Evolutionary conservation across 2,113 vertebrate genomes (phyloP).

Genomic region (Struthidea cinerea): DNA sequence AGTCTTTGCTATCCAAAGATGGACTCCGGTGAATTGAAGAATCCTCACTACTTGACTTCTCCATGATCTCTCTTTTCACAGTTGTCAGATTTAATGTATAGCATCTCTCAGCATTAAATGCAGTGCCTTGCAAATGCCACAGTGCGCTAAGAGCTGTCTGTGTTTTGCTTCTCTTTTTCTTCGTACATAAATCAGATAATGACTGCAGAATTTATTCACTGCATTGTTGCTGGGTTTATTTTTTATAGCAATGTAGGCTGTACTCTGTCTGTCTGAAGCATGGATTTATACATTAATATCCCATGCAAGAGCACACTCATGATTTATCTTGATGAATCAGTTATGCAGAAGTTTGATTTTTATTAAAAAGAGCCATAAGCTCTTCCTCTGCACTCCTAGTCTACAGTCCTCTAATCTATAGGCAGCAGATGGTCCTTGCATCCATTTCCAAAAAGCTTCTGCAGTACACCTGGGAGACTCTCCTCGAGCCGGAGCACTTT

Average conservation of each 20-base stretch:
- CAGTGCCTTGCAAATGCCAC: conserved; percentile 36
- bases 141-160: neutral
- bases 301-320: conserved; percentile 28
- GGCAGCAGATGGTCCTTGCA: conserved; percentile 70
- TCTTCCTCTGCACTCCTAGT: neutral
- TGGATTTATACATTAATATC: conserved; percentile 12
- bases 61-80: conserved; percentile 87
- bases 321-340: conserved; percentile 36
- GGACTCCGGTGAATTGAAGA: conserved; percentile 97
- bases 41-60: conserved; percentile 99
- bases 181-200: conserved; percentile 13
- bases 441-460: conserved; percentile 71
- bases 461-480: conserved; percentile 46
- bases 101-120: conserved; percentile 80
- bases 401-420: conserved; percentile 48
- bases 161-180: conserved; percentile 20
- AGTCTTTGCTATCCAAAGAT: conserved; percentile 94
- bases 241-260: conserved; percentile 28
- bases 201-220: conserved; percentile 52
- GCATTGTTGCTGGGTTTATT: conserved; percentile 41
- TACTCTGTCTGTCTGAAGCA: conserved; percentile 6
- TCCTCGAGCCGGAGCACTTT: conserved; percentile 49
- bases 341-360: conserved; percentile 58
- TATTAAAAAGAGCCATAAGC: conserved; percentile 24
- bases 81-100: conserved; percentile 62